These are phyloP conservation scores for Erythrocercus mccallii DNA, from an alignment of 2,113 vertebrate genomes.

Conservation along the genomic window DNA sequence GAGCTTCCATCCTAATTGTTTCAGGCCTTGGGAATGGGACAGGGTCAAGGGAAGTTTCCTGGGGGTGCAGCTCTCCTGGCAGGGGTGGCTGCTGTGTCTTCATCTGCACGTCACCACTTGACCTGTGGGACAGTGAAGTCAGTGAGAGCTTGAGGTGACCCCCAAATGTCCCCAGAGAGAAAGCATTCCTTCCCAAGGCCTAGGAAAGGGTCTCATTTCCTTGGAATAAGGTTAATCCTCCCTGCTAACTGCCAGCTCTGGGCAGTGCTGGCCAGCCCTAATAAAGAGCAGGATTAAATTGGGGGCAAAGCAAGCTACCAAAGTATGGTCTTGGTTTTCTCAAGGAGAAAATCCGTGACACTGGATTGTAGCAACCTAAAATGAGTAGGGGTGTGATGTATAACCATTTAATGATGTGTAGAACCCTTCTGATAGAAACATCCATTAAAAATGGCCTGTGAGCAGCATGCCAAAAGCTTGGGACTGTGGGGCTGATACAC, in stretches of 20 bases:
- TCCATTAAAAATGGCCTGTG: neutral
- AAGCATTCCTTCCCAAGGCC: neutral
- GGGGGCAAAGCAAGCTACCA: neutral
- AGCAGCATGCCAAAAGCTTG: neutral
- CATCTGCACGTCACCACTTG: neutral
- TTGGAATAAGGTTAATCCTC: neutral
- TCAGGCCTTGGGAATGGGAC: neutral
- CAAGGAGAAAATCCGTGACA: neutral
- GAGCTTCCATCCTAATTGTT: neutral
- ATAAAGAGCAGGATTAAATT: neutral
- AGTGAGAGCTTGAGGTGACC: neutral
- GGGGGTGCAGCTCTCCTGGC: neutral
- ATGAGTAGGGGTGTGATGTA: accelerated
- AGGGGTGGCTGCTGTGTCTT: neutral
- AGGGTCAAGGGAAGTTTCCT: neutral
- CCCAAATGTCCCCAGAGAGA: neutral
- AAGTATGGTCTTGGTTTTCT: neutral
- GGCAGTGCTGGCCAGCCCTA: neutral
- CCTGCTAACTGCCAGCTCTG: neutral
- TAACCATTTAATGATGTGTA: neutral
- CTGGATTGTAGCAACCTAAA: neutral
- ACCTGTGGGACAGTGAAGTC: neutral
- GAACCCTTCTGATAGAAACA: neutral
- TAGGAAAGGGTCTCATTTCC: neutral
- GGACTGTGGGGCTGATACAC: neutral